Base-by-base conservation (phyloP, 2,797 vertebrate species). In the Columba guinea region DNA sequence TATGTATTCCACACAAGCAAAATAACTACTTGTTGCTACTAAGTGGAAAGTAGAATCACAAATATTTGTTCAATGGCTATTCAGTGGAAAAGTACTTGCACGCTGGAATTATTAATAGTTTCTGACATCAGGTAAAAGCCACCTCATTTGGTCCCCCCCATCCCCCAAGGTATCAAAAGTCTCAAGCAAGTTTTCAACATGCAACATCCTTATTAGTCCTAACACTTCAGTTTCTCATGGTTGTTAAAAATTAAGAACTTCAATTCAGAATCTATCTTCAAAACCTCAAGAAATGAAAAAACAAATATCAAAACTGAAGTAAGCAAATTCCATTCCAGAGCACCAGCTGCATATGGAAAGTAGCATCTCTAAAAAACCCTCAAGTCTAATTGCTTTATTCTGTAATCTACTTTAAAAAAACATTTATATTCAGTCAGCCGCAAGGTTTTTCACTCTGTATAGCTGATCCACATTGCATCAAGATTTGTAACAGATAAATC, bases 91-190 rank as follows among this genome's bases (percentile, higher is more conserved):
- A 74, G 5, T 35, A 55, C 28, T 34, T 46, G 32, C 24, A 53
- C 48, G 0, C 1, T n/a, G 39, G 3, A 75, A 73, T 12, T n/a
- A 46, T 10, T 56, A 48, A 1, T 13, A 44, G 9, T 34, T 88
- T 71, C 65, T 41, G 26, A 56, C 7, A 51, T 7, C 5, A 34
- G 1, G 7, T 13, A 34, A 69, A 64, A 75, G 30, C 37, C 15
- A 48, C 5, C 11, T 4, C 11, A 67, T 67, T 56, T 46, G 44
- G 17, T 35, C 37, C 39, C 4, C 19, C 9, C 4, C 4, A 14
- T 2, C 9, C 6, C 16, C 6, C 7, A 10, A 19, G 0, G 0
- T 21, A 11, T 3, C 32, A 48, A 1, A 56, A 81, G 22, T 53
- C 37, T 52, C 14, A 12, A 15, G 2, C 5, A 70, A 49, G 14